Evolutionary conservation across 92 coral and sea anemone genomes (phyloP).

Genomic region (Zoanthus solanderi): DNA sequence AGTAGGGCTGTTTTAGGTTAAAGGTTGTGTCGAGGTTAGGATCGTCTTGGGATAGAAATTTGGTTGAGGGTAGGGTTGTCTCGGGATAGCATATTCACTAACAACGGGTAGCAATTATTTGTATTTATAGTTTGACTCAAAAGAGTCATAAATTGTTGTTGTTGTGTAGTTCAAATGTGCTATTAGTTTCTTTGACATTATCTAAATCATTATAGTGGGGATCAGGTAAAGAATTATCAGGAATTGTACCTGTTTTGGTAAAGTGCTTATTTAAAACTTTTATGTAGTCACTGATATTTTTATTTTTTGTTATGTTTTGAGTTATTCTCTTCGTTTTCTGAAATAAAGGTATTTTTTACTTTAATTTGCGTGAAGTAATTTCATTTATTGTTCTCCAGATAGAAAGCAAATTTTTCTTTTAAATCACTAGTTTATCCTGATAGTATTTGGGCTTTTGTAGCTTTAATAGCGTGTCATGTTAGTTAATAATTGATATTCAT

Average conservation of each 20-base stretch:
- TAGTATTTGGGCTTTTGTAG: background rate
- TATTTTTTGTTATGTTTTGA: background rate
- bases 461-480: no score
- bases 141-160: no score
- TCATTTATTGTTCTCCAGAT: conserved; percentile 15
- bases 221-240: background rate
- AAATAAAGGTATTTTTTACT: conserved; percentile 4
- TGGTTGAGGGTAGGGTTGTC: no score
- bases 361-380: background rate
- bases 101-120: no score
- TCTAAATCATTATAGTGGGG: no score
- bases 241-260: background rate
- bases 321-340: background rate
- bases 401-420: background rate
- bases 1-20: no score
- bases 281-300: background rate
- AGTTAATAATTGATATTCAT: background rate
- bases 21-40: no score
- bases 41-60: no score
- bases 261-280: background rate
- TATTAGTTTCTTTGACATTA: no score
- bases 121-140: no score
- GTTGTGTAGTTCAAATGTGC: no score
- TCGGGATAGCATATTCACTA: no score
- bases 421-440: background rate